phyloP scores from a whole-genome alignment of 2,797 vertebrate genomes.

The Brotula barbata region DNA sequence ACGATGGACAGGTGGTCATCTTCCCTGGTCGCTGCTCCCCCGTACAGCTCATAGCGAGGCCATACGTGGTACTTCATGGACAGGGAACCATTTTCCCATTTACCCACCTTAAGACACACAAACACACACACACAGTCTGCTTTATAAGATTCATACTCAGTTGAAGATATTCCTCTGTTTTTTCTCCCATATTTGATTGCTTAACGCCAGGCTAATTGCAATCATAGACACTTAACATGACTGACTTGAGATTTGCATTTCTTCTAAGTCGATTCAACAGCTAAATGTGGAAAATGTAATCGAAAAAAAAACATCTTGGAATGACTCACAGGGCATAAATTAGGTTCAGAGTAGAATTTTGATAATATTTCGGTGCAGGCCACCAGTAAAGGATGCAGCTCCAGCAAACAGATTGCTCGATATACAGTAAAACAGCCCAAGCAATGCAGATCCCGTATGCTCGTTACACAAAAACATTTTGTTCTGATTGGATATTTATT shows the following conservation, averaged over 20 bases:
- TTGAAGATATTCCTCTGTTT: background rate
- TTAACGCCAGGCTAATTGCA: background rate
- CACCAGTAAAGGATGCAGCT: slow-evolving; percentile 4
- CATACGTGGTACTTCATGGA: slow-evolving; percentile 99
- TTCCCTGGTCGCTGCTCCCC: slow-evolving; percentile 87
- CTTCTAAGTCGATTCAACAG: background rate
- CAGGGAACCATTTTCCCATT: slow-evolving; percentile 95
- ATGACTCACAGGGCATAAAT: slow-evolving; percentile 9
- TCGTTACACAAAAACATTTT: slow-evolving; percentile 9
- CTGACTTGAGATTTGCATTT: background rate
- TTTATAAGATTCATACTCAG: background rate
- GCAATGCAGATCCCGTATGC: background rate
- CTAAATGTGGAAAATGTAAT: background rate
- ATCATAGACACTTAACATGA: background rate
- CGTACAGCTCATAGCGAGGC: slow-evolving; percentile 92
- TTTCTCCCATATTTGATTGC: background rate
- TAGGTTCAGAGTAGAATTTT: slow-evolving; percentile 9
- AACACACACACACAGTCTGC: background rate
- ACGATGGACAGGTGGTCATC: slow-evolving; percentile 98
- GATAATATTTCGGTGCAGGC: slow-evolving; percentile 22
- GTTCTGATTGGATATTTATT: slow-evolving; percentile 9
- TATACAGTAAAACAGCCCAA: background rate
- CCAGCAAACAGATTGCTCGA: background rate
- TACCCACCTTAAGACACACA: slow-evolving; percentile 87
- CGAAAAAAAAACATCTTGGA: background rate